Base-by-base conservation (phyloP, 1,140 invertebrate species). In the Orius insidiosus region DNA sequence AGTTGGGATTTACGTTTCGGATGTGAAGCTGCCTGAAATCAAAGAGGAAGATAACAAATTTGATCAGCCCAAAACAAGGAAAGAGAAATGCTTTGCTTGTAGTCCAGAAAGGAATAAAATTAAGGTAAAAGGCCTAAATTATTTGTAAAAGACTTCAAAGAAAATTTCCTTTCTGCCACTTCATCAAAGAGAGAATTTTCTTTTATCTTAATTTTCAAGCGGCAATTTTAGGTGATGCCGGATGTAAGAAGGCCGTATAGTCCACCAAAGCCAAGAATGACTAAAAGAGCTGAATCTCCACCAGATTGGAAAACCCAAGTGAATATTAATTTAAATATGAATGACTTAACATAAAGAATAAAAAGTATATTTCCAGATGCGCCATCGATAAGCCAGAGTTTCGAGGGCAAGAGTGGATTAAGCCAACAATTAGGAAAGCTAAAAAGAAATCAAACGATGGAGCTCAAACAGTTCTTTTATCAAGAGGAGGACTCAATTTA, bases 71-170 rank as follows among this genome's bases (percentile, higher is more conserved):
- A 50, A 36, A 38, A 49, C 36, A 13, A 51, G 59, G 47, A 60
- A 60, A 51, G 47, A 53, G 9, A 56, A 56, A 40, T 63, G 62
- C 47, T 36, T 50, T 16, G 62, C 59, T 39, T 63, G 62, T 49
- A 53, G 53, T 16, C 59, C 59, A 33, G 39, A 55, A 36, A 45
- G 50, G 18, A 15, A 47, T 8, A 46, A 47, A 24, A 49, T 38
- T 41, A 53, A 49, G 47, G 54, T 53, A 44, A n/a, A n/a, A n/a
- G n/a, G n/a, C n/a, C n/a, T n/a, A n/a, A n/a, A n/a, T n/a, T n/a
- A n/a, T n/a, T n/a, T n/a, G n/a, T n/a, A n/a, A n/a, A n/a, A n/a
- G n/a, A n/a, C n/a, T n/a, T n/a, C n/a, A n/a, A n/a, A n/a, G n/a
- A n/a, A n/a, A n/a, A n/a, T n/a, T n/a, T n/a, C n/a, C n/a, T n/a